Evolutionary conservation across 2,888 invertebrate genomes (phyloP).

Genomic region (Drosophila merina): DNA sequence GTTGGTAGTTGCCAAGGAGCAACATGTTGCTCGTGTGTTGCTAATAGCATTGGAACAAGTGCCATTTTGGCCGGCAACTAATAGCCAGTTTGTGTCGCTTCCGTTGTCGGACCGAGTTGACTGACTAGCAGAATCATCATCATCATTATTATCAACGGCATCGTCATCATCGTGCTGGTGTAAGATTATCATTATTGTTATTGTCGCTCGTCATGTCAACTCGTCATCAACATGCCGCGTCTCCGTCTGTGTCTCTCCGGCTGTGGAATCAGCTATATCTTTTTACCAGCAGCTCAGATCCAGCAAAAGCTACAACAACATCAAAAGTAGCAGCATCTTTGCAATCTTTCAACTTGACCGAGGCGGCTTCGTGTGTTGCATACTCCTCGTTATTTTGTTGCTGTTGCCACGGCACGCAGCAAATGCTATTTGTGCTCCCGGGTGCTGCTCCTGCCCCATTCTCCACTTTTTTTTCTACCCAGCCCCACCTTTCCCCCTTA

Average conservation of each 20-base stretch:
- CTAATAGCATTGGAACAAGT: slow-evolving; percentile 79
- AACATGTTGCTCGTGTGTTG: slow-evolving; percentile 71
- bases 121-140: slow-evolving; percentile 31
- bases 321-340: slow-evolving; percentile 14
- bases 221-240: slow-evolving; percentile 72
- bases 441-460: slow-evolving; percentile 22
- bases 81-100: slow-evolving; percentile 79
- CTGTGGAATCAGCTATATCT: slow-evolving; percentile 10
- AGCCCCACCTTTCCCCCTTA: slow-evolving; percentile 16
- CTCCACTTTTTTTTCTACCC: slow-evolving; percentile 2
- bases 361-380: slow-evolving; percentile 59
- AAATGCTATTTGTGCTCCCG: slow-evolving; percentile 70
- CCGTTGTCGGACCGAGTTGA: slow-evolving; percentile 63
- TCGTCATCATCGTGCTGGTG: slow-evolving; percentile 38
- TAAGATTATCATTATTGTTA: slow-evolving; percentile 72
- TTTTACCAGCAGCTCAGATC: slow-evolving; percentile 15
- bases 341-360: slow-evolving; percentile 70
- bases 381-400: slow-evolving; percentile 47
- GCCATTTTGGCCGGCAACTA: slow-evolving; percentile 79
- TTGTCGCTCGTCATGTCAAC: slow-evolving; percentile 80
- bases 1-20: slow-evolving; percentile 41
- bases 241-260: slow-evolving; percentile 2
- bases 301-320: slow-evolving; percentile 37
- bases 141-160: slow-evolving; percentile 33
- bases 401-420: slow-evolving; percentile 71